These are phyloP conservation scores for Eremophila alpestris DNA, from an alignment of 2,797 vertebrate species.

Conservation along the genomic window DNA sequence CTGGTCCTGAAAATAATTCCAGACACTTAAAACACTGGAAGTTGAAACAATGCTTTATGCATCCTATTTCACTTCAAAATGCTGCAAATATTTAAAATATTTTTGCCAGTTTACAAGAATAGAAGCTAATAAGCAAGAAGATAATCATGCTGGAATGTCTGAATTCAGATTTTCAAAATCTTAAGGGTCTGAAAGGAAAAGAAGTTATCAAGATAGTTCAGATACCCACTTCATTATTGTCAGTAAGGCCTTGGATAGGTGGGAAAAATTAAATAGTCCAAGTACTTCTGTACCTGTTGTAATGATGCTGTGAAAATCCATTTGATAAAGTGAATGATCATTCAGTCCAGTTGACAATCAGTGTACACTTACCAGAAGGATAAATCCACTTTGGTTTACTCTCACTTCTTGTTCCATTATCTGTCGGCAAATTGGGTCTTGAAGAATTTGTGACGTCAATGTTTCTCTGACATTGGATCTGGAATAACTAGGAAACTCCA, in stretches of 20 bases:
- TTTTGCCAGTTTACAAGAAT: background rate
- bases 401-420: background rate
- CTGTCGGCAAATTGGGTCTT: background rate
- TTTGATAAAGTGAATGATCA: background rate
- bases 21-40: background rate
- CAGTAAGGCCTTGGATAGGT: background rate
- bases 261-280: background rate
- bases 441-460: background rate
- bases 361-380: background rate
- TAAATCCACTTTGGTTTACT: background rate
- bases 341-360: background rate
- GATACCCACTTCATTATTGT: background rate
- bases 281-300: background rate
- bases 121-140: background rate
- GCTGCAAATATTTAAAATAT: background rate
- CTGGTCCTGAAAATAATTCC: background rate
- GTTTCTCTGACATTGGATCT: background rate
- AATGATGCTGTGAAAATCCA: background rate
- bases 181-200: background rate
- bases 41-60: background rate
- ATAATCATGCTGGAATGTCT: background rate
- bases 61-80: background rate
- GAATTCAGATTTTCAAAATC: background rate
- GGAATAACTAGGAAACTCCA: background rate
- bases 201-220: background rate